phyloP scores from a whole-genome alignment of 2,888 invertebrate genomes.

The Agriopis aurantiaria region DNA sequence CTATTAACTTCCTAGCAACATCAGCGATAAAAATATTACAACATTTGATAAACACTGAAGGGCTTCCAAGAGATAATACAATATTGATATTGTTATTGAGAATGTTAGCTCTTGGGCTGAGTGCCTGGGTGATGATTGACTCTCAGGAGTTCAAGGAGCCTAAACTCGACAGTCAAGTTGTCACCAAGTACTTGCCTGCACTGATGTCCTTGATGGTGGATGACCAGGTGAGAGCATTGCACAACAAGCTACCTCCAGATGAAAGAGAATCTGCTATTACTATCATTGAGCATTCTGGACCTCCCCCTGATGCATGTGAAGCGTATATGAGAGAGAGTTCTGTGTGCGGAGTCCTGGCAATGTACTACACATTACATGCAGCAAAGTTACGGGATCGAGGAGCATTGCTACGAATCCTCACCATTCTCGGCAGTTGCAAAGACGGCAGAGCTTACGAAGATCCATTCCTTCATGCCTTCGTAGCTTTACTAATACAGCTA shows the following conservation, averaged over 20 bases:
- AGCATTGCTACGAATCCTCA: slow-evolving; percentile 94
- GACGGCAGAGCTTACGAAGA: slow-evolving; percentile 97
- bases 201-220: slow-evolving; percentile 97
- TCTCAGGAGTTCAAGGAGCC: slow-evolving; percentile 98
- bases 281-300: slow-evolving; percentile 97
- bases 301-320: slow-evolving; percentile 97
- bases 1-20: slow-evolving; percentile 97
- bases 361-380: slow-evolving; percentile 97
- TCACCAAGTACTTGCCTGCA: slow-evolving; percentile 97
- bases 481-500: slow-evolving; percentile 94
- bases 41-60: slow-evolving; percentile 95
- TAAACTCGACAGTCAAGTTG: slow-evolving; percentile 96
- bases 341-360: slow-evolving; percentile 96
- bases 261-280: slow-evolving; percentile 97
- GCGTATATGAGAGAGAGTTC: slow-evolving; percentile 96
- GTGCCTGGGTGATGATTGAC: slow-evolving; percentile 99
- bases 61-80: slow-evolving; percentile 95
- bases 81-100: slow-evolving; percentile 95
- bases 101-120: slow-evolving; percentile 96
- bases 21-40: slow-evolving; percentile 97
- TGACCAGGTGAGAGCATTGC: slow-evolving; percentile 93
- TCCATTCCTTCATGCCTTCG: slow-evolving; percentile 96
- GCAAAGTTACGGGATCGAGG: slow-evolving; percentile 93
- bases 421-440: slow-evolving; percentile 95
- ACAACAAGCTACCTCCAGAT: slow-evolving; percentile 95